Evolutionary conservation across 1,140 invertebrate genomes (phyloP), one percentile per base, ranked within the genome.

Genomic region (Drosophila serrata): DNA sequence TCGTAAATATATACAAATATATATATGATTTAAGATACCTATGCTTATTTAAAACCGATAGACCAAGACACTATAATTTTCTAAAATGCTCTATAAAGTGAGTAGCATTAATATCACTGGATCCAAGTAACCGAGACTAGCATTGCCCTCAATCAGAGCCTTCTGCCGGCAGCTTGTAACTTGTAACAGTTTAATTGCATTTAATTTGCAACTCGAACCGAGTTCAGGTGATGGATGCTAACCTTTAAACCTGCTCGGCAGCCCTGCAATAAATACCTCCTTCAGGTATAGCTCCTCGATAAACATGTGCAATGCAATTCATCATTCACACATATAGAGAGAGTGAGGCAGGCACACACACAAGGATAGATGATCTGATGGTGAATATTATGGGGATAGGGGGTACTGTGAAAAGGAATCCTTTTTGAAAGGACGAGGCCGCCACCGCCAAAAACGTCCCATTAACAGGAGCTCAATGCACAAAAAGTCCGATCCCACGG

Each of bases 381-480:
- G 12, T 37, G 37, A 3, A 39, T 3, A 39, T 19, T 35, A 5
- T n/a, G 37, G 4, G 43, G 4, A n/a, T 12, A 0, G 13, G 13
- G 39, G 24, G n/a, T n/a, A 19, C 27, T 19, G 46, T 12, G 43
- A 42, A 49, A 43, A 19, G 33, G 48, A 62, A 37, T 69, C 19
- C 27, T 37, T 77, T 77, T 68, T 68, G 51, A 77, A 58, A 60
- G 57, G 68, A 70, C 61, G 59, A 61, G 67, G 56, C 72, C 79
- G 35, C 51, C 79, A 31, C 51, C 79, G 51, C 65, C 69, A 59
- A 79, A 86, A 86, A 62, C 76, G 76, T 80, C 75, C 84, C 80
- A 88, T 87, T 88, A 87, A 88, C 80, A 67, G 84, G 46, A 84
- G 79, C 79, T 77, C 84, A 88, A 84, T 87, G 84, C 68, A 85